Percentiles rank a stretch among this genome's conserved stretches.
phyloP scores from a whole-genome alignment of 1,140 invertebrate genomes.

The Carcinoscorpius rotundicauda region DNA sequence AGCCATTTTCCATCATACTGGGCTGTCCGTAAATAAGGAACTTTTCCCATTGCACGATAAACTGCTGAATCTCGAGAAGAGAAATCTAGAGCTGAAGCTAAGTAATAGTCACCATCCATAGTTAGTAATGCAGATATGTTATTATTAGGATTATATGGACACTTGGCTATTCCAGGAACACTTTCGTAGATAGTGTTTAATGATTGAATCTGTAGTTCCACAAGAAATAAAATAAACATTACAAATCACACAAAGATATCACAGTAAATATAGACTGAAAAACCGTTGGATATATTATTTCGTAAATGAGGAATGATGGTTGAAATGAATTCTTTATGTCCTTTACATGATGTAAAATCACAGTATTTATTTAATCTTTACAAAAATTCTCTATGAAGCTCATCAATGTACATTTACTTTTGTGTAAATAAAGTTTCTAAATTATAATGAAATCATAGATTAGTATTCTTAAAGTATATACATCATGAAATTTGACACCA shows the following conservation, averaged over 20 bases:
- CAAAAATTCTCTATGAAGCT: neutral
- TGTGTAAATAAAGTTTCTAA: too few species aligned
- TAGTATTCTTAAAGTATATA: too few species aligned
- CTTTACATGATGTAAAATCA: neutral
- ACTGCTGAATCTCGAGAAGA: slow-evolving; percentile 53
- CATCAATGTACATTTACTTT: too few species aligned
- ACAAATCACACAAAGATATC: neutral
- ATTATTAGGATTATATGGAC: slow-evolving; percentile 83
- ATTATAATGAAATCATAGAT: too few species aligned
- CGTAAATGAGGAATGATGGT: neutral
- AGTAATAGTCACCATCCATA: slow-evolving; percentile 58
- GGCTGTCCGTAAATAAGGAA: slow-evolving; percentile 52
- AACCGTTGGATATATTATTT: neutral
- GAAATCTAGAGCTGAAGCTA: slow-evolving; percentile 71
- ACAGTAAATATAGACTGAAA: neutral
- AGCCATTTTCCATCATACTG: slow-evolving; percentile 87
- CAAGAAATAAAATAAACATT: slow-evolving; percentile 52
- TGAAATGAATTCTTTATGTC: too few species aligned
- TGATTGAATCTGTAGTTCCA: slow-evolving; percentile 11
- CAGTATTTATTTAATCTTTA: neutral
- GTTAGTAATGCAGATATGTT: slow-evolving; percentile 80
- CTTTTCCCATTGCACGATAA: slow-evolving; percentile 32
- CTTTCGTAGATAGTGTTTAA: slow-evolving; percentile 10
- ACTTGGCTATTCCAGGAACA: slow-evolving; percentile 54
- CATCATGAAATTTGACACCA: too few species aligned